phyloP scores from a whole-genome alignment of 2,888 invertebrate genomes.

The Lasioglossum calceatum region DNA sequence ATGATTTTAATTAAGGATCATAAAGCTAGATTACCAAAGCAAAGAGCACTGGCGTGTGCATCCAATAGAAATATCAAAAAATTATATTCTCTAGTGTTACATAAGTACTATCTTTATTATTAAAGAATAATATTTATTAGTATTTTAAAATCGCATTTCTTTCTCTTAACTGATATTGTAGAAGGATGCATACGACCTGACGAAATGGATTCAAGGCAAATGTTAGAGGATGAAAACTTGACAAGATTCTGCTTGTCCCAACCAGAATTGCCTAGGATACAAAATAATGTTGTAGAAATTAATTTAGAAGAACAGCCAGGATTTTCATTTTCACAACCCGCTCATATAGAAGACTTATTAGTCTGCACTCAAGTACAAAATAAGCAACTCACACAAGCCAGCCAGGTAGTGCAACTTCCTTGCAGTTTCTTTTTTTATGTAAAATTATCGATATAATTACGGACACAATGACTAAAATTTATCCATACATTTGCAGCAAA shows the following conservation, averaged over 20 bases:
- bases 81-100: slow-evolving; percentile 13
- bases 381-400: slow-evolving; percentile 84
- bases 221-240: slow-evolving; percentile 67
- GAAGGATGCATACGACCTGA: slow-evolving; percentile 46
- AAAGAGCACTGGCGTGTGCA: slow-evolving; percentile 85
- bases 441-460: background rate
- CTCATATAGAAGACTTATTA: slow-evolving; percentile 92
- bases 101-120: background rate
- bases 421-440: background rate
- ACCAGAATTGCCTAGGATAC: slow-evolving; percentile 79
- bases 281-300: slow-evolving; percentile 72
- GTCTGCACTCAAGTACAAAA: slow-evolving; percentile 89
- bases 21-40: slow-evolving; percentile 99
- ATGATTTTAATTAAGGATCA: slow-evolving; percentile 89
- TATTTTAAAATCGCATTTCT: background rate
- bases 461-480: slow-evolving; percentile 69
- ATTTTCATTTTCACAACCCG: slow-evolving; percentile 95
- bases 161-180: slow-evolving; percentile 27
- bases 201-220: slow-evolving; percentile 37
- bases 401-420: slow-evolving; percentile 72
- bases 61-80: slow-evolving; percentile 7
- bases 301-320: slow-evolving; percentile 81
- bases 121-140: too few relatives aligned
- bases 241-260: slow-evolving; percentile 83
- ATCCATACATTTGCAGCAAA: slow-evolving; percentile 83